Percentiles rank a stretch among this genome's conserved stretches.
These are phyloP conservation scores for Rhynchophorus ferrugineus DNA, from an alignment of 1,140 invertebrate species.

Conservation along the genomic window DNA sequence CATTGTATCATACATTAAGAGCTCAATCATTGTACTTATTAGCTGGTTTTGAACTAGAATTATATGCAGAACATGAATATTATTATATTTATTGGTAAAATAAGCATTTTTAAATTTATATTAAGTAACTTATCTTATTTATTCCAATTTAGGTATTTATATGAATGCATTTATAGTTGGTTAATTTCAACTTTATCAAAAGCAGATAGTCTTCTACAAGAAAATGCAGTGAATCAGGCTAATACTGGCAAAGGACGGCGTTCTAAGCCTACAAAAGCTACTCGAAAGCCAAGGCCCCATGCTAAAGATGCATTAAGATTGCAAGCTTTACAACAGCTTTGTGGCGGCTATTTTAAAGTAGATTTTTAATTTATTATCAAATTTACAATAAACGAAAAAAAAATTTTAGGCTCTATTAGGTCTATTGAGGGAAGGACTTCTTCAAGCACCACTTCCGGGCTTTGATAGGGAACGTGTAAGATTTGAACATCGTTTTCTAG, in stretches of 20 bases:
- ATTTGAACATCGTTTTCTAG: constrained; percentile 88
- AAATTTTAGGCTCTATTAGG: constrained; percentile 60
- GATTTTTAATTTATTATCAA: too few relatives aligned
- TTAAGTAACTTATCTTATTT: neutral
- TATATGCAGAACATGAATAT: constrained; percentile 95
- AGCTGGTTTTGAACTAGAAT: constrained; percentile 88
- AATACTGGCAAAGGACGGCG: constrained; percentile 5
- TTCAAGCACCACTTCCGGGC: constrained; percentile 70
- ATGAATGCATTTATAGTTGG: constrained; percentile 93
- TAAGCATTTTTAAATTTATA: neutral
- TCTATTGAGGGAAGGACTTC: constrained; percentile 60
- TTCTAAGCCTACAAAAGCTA: constrained; percentile 7
- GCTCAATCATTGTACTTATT: constrained; percentile 95
- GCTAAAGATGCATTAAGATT: constrained; percentile 76
- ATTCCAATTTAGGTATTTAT: constrained; percentile 65
- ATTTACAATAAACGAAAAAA: too few relatives aligned
- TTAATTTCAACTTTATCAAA: constrained; percentile 81
- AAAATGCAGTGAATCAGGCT: constrained; percentile 47
- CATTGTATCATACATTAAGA: constrained; percentile 88
- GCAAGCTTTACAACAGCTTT: constrained; percentile 88
- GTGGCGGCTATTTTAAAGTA: constrained; percentile 92
- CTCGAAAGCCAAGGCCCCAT: constrained; percentile 48
- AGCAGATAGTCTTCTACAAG: constrained; percentile 75
- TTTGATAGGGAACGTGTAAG: constrained; percentile 92
- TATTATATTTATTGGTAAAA: constrained; percentile 87